phyloP scores from a whole-genome alignment of 2,888 invertebrate genomes.

The Melieria picta region DNA sequence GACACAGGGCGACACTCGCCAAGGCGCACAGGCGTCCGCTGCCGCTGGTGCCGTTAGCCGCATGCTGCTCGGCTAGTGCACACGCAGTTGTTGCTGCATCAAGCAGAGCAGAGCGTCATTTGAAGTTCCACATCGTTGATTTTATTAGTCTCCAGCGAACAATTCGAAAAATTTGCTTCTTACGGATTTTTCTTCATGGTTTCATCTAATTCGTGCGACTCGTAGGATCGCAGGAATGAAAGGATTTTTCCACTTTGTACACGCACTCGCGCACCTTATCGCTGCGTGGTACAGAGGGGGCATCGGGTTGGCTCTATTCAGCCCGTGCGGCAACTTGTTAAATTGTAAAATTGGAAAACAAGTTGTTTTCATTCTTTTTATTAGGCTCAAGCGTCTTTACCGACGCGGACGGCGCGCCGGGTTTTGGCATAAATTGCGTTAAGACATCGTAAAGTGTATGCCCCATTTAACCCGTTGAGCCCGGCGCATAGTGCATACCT shows the following conservation, averaged over 20 bases:
- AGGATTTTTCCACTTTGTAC: conserved; percentile 51
- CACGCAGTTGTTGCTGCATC: neutral
- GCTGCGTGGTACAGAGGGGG: too few relatives aligned
- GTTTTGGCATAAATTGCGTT: conserved; percentile 60
- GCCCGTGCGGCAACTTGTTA: conserved; percentile 51
- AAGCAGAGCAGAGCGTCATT: conserved; percentile 45
- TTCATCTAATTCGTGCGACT: conserved; percentile 22
- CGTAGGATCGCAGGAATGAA: conserved; percentile 19
- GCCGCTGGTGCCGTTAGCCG: conserved; percentile 15
- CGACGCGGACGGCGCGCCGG: neutral
- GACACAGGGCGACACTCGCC: conserved; percentile 3
- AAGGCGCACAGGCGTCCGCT: neutral
- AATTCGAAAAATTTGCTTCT: conserved; percentile 63
- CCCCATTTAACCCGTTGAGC: conserved; percentile 52
- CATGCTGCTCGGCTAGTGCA: neutral
- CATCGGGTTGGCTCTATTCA: too few relatives aligned
- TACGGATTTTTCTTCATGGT: conserved; percentile 38
- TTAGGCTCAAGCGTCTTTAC: conserved; percentile 47
- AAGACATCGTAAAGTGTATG: conserved; percentile 53
- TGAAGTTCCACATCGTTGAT: conserved; percentile 66
- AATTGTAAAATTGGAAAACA: conserved; percentile 65
- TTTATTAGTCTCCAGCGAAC: conserved; percentile 66
- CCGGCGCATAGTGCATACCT: neutral
- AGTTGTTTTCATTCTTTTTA: conserved; percentile 63
- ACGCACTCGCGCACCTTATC: too few relatives aligned